Conservation (phyloP, 1,140 invertebrate species). For the Macrocentrus cingulum region DNA sequence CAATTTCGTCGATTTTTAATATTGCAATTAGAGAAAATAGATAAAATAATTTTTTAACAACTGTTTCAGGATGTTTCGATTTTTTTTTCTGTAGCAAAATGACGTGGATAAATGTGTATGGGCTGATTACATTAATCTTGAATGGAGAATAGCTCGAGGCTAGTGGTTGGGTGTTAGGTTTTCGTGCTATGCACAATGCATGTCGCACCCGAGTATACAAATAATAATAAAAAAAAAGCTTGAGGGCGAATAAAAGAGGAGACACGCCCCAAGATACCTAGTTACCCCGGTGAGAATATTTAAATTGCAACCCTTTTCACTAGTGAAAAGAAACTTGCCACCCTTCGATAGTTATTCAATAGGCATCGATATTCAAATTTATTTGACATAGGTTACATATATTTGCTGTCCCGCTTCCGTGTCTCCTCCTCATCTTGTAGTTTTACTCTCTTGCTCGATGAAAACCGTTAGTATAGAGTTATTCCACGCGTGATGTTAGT, state of each 20-base stretch:
- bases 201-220: constrained; percentile 52
- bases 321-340: constrained; percentile 53
- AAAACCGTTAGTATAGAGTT: constrained; percentile 47
- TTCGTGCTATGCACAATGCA: constrained; percentile 48
- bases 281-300: constrained; percentile 59
- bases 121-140: constrained; percentile 57
- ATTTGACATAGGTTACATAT: constrained; percentile 49
- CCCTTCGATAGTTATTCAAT: constrained; percentile 60
- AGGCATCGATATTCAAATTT: constrained; percentile 61
- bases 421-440: constrained; percentile 27
- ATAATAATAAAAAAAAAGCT: constrained; percentile 46
- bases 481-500: constrained; percentile 38
- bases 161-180: constrained; percentile 53
- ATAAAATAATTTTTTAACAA: too few relatives aligned
- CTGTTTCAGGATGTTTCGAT: too few relatives aligned
- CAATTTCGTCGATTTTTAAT: too few relatives aligned
- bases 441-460: constrained; percentile 16
- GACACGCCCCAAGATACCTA: constrained; percentile 46
- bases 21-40: too few relatives aligned
- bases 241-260: constrained; percentile 23
- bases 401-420: constrained; percentile 15
- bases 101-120: too few relatives aligned
- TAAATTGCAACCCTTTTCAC: constrained; percentile 56
- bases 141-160: constrained; percentile 53
- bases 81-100: too few relatives aligned